These are phyloP conservation scores for Catharus bicknelli DNA, from an alignment of 2,113 vertebrate species.

Conservation along the genomic window DNA sequence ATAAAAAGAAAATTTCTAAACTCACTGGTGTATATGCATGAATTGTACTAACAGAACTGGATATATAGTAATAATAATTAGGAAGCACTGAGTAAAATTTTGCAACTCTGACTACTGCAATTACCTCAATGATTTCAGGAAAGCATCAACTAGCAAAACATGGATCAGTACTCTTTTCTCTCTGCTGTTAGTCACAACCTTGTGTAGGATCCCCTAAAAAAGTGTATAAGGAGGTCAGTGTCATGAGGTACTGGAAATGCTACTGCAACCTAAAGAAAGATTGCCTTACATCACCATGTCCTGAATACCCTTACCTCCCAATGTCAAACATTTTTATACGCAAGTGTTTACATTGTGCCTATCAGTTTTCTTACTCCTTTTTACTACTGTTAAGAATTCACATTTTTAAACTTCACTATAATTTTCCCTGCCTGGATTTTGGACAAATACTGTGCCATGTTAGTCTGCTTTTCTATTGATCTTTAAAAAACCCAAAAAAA, in stretches of 20 bases:
- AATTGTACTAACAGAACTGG: constrained; percentile 5
- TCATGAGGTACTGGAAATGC: neutral
- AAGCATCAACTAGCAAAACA: neutral
- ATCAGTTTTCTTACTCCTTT: neutral
- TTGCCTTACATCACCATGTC: neutral
- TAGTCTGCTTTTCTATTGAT: neutral
- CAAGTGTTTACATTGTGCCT: neutral
- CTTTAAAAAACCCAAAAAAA: neutral
- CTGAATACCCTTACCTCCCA: neutral
- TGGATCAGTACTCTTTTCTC: neutral
- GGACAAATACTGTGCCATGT: neutral
- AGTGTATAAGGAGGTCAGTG: neutral
- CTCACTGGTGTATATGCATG: neutral
- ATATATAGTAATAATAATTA: constrained; percentile 26
- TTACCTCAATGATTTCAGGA: neutral
- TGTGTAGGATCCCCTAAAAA: neutral
- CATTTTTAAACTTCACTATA: neutral
- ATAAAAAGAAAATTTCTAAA: constrained; percentile 53
- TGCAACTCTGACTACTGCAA: neutral
- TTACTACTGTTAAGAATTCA: neutral
- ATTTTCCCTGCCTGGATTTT: neutral
- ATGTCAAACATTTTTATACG: neutral
- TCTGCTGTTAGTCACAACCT: neutral
- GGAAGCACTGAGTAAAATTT: neutral
- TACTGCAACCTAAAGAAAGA: neutral